Evolutionary conservation across 2,888 invertebrate species (phyloP).

Genomic region (Synanthedon tipuliformis): DNA sequence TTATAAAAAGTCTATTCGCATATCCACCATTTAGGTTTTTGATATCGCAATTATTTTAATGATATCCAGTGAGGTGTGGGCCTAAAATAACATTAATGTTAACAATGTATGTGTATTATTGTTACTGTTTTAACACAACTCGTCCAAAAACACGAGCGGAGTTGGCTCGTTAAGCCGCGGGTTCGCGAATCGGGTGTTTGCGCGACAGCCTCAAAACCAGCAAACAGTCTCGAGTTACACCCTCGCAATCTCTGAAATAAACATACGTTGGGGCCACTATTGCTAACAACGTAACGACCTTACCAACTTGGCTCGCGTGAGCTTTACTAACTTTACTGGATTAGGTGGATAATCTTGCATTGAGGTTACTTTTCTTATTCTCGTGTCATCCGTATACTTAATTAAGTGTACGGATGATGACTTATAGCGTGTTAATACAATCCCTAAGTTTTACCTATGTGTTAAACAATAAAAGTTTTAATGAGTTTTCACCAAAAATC

Average conservation of each 20-base stretch:
- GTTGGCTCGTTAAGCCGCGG: constrained; percentile 52
- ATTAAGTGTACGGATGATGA: no score
- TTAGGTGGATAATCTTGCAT: constrained; percentile 19
- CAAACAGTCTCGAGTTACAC: constrained; percentile 56
- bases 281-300: constrained; percentile 52
- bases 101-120: not conserved
- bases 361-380: constrained; percentile 18
- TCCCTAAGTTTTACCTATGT: no score
- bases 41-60: no score
- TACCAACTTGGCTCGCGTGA: constrained; percentile 38
- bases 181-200: constrained; percentile 35
- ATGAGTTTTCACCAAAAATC: no score
- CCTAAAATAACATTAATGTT: not conserved
- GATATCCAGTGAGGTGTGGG: no score
- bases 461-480: no score
- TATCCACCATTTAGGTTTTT: no score
- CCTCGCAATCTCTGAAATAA: constrained; percentile 59
- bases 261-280: constrained; percentile 49
- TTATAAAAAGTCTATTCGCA: no score
- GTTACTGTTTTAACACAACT: constrained; percentile 15
- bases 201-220: constrained; percentile 45
- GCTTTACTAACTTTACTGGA: constrained; percentile 42
- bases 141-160: constrained; percentile 13
- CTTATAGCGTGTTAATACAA: no score
- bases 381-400: no score